A percentile compares a stretch with the other conserved stretches of the same genome.
phyloP scores from a whole-genome alignment of 2,113 vertebrate genomes.

The Seriola rivoliana region DNA sequence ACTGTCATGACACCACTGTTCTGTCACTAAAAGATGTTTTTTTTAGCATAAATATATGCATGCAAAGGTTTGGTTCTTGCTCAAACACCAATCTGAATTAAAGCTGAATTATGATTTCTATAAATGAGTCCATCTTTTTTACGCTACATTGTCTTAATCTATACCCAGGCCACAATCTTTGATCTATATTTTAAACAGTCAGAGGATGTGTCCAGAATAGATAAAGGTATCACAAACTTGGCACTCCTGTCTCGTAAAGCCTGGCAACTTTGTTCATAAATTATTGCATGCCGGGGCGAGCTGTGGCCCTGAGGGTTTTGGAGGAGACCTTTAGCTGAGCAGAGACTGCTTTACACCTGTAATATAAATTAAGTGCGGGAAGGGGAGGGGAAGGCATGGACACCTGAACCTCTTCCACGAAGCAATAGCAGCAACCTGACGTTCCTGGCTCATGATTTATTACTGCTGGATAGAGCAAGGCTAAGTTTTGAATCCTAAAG shows the following conservation, averaged over 20 bases:
- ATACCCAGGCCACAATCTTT: conserved; percentile 59
- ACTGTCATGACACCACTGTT: conserved; percentile 8
- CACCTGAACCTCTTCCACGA: conserved; percentile 67
- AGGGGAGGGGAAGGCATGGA: conserved; percentile 52
- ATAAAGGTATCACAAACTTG: conserved; percentile 74
- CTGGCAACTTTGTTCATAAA: conserved; percentile 75
- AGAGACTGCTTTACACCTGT: conserved; percentile 77
- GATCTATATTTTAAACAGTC: conserved; percentile 77
- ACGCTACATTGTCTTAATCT: conserved; percentile 55
- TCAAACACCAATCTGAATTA: neutral
- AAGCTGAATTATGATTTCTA: conserved; percentile 6
- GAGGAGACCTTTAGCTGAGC: conserved; percentile 75
- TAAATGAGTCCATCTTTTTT: conserved; percentile 13
- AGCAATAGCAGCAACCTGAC: conserved; percentile 49
- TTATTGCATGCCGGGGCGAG: conserved; percentile 70
- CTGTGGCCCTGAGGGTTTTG: conserved; percentile 68
- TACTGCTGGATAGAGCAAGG: conserved; percentile 25
- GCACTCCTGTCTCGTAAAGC: conserved; percentile 74
- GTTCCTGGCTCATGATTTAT: conserved; percentile 64
- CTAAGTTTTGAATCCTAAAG: conserved; percentile 36
- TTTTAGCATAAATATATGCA: neutral
- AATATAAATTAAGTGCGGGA: conserved; percentile 77
- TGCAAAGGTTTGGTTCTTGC: neutral
- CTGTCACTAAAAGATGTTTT: neutral
- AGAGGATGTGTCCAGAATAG: conserved; percentile 70